Percentiles rank a stretch among this genome's conserved stretches.
phyloP scores from a whole-genome alignment of 1,140 invertebrate species.

The Drosophila pseudoananassae region DNA sequence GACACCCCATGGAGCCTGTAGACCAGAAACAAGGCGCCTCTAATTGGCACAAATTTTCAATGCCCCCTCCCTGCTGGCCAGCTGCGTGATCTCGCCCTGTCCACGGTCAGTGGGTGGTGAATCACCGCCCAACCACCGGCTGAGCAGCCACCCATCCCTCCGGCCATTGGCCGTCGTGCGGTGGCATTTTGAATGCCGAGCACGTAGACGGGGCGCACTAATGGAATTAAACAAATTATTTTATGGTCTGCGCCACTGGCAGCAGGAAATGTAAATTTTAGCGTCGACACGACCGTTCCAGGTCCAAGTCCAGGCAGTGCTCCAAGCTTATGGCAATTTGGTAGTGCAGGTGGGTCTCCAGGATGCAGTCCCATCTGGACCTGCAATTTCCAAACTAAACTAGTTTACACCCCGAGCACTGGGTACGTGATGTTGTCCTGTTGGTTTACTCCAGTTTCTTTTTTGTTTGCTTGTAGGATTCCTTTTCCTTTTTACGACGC shows the following conservation, averaged over 20 bases:
- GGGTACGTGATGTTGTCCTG: conserved; percentile 56
- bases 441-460: conserved; percentile 35
- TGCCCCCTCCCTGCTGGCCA: conserved; percentile 19
- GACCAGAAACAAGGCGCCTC: conserved; percentile 62
- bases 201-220: conserved; percentile 63
- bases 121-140: background rate
- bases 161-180: conserved; percentile 11
- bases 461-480: conserved; percentile 4
- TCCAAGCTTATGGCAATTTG: background rate
- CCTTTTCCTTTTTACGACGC: conserved; percentile 18
- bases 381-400: conserved; percentile 40
- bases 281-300: conserved; percentile 21
- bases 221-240: conserved; percentile 80
- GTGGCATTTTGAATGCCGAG: conserved; percentile 56
- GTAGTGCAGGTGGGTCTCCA: background rate
- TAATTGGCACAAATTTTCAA: conserved; percentile 75
- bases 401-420: conserved; percentile 34
- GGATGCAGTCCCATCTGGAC: conserved; percentile 23
- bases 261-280: conserved; percentile 74
- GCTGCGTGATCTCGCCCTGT: conserved; percentile 26
- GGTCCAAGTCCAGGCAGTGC: background rate
- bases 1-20: conserved; percentile 46
- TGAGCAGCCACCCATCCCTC: conserved; percentile 2
- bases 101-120: conserved; percentile 34
- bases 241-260: conserved; percentile 57